Base-by-base conservation (phyloP, 1,140 invertebrate genomes). In the Capitella teleta region DNA sequence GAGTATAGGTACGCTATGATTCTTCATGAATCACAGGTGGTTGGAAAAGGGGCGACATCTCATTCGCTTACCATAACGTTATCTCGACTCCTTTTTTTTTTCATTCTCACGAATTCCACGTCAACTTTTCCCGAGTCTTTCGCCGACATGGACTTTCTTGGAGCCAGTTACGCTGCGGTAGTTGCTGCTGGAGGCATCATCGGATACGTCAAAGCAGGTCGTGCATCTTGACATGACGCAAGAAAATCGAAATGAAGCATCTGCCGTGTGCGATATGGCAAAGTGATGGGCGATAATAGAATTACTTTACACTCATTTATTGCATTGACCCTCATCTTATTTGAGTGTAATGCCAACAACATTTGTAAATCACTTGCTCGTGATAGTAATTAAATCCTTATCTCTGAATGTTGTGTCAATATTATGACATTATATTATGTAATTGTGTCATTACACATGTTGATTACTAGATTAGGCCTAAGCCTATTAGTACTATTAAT, bases 201-300 rank as follows among this genome's bases (percentile, higher is more conserved):
- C 62, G 91, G 90, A 54, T 95, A 91, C 73, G 81, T 84, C 3
- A 94, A 90, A 81, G 86, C 87, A 63, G 85, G 89, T 91, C 19
- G 28, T 38, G 36, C 36, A 38, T 14, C 6, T 12, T 12, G 4
- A 18, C 30, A 34, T 8, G 30, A 8, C n/a, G 10, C 16, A 12
- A 16, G 10, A 12, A 12, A 34, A 0, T 16, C 32, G 10, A 34
- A 34, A 16, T 16, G 10, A 12, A 0, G 32, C 10, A 10, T 12
- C 10, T 6, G 36, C 36, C 36, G 36, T 16, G 36, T 38, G 16
- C 32, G 5, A 21, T 6, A 38, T 38, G 23, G 36, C n/a, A n/a
- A n/a, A n/a, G n/a, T n/a, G 36, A 16, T 38, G 12, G 36, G 12
- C 36, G 21, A 14, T 19, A 12, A 8, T 40, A 5, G 37, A 12